Evolutionary conservation across 2,113 vertebrate species (phyloP).

Genomic region (Oxyura jamaicensis): DNA sequence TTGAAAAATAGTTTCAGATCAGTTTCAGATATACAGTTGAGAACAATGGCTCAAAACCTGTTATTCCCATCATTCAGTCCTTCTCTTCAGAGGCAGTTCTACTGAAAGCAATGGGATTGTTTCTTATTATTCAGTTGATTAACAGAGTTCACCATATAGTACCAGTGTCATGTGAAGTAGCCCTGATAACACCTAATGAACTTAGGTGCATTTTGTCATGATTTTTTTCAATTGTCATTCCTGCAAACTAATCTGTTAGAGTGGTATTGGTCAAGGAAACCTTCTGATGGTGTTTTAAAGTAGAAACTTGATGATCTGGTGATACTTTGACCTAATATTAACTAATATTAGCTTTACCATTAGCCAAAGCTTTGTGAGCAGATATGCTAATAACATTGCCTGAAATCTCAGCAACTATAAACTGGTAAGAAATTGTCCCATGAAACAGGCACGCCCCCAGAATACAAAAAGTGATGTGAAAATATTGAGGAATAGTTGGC

Average conservation of each 20-base stretch:
- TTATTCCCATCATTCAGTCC: background rate
- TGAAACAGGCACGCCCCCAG: background rate
- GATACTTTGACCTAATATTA: background rate
- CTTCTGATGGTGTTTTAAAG: background rate
- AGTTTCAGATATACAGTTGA: background rate
- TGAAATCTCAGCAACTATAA: background rate
- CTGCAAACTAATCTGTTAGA: background rate
- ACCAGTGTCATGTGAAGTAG: background rate
- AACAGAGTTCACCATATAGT: background rate
- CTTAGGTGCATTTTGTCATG: too few relatives aligned
- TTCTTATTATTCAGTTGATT: background rate
- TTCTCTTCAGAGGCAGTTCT: background rate
- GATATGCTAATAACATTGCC: background rate
- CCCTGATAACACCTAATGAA: background rate
- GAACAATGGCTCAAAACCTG: rapidly evolving
- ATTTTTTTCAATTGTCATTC: background rate
- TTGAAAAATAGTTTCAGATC: background rate
- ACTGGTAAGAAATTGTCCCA: background rate
- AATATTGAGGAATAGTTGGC: background rate
- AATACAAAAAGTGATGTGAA: background rate
- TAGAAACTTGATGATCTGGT: background rate
- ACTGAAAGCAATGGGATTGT: background rate
- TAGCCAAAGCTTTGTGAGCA: background rate
- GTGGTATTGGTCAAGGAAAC: background rate
- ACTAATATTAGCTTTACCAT: background rate